phyloP scores from a whole-genome alignment of 2,888 invertebrate genomes.

The Pristionchus arcanus region DNA sequence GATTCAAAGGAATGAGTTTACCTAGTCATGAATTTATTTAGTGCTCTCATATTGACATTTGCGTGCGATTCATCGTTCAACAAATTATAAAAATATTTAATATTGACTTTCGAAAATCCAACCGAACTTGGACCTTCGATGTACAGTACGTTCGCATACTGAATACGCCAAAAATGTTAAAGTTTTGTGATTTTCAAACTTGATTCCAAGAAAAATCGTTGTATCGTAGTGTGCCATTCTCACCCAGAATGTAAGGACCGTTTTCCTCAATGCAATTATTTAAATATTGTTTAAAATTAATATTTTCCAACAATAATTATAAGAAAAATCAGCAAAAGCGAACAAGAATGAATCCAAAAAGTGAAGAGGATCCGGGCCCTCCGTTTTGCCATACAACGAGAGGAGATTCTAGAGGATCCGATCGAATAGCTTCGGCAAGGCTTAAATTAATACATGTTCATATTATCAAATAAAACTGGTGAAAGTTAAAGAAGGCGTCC shows the following conservation, averaged over 20 bases:
- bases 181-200: neutral
- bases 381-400: neutral
- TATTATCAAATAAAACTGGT: no score
- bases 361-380: neutral
- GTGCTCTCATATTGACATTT: neutral
- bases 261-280: neutral
- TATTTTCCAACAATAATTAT: no score
- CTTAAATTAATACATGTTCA: no score
- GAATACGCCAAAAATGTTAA: neutral
- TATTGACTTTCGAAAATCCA: neutral
- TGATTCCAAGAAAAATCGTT: neutral
- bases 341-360: neutral
- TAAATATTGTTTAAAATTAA: no score
- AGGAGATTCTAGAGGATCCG: neutral
- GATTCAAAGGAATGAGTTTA: neutral
- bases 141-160: neutral
- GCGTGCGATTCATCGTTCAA: neutral
- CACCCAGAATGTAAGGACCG: neutral
- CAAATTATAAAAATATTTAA: neutral
- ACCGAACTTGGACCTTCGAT: neutral
- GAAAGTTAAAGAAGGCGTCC: no score
- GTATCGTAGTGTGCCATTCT: neutral
- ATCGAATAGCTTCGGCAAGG: neutral
- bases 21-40: neutral
- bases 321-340: no score